These are phyloP conservation scores for Synanthedon andrenaeformis DNA, from an alignment of 2,888 invertebrate genomes.

Conservation along the genomic window DNA sequence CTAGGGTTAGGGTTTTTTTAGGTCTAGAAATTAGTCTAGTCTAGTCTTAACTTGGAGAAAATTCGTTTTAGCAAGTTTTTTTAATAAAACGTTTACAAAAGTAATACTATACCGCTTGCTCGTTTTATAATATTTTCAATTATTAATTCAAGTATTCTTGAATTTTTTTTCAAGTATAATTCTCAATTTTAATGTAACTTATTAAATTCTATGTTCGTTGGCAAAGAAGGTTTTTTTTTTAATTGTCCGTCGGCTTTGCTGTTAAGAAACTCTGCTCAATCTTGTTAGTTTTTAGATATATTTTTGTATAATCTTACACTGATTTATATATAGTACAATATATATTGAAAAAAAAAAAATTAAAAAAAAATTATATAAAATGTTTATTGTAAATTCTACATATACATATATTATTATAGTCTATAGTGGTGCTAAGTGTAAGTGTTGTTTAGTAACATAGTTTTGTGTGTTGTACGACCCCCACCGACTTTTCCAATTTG, in stretches of 20 bases:
- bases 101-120: too few relatives aligned
- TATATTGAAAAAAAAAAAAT: too few relatives aligned
- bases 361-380: conserved; percentile 4
- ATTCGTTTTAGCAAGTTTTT: too few relatives aligned
- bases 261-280: conserved; percentile 35
- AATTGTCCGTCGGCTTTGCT: not conserved
- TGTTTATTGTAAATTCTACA: conserved; percentile 8
- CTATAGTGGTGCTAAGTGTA: conserved; percentile 20
- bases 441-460: conserved; percentile 7
- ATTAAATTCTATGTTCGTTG: not conserved
- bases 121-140: too few relatives aligned
- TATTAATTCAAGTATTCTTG: too few relatives aligned
- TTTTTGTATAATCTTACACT: conserved; percentile 3
- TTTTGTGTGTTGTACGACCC: conserved; percentile 1
- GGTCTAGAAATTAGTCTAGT: too few relatives aligned
- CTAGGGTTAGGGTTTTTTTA: too few relatives aligned
- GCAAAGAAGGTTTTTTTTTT: not conserved
- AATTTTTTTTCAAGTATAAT: too few relatives aligned
- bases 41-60: too few relatives aligned
- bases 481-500: conserved; percentile 5
- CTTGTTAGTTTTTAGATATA: conserved; percentile 19
- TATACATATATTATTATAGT: conserved; percentile 14
- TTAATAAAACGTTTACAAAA: too few relatives aligned
- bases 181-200: not conserved
- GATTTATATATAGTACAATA: conserved; percentile 5